These are phyloP conservation scores for Cantharis flavilabris DNA, from an alignment of 2,888 invertebrate genomes.

Conservation along the genomic window DNA sequence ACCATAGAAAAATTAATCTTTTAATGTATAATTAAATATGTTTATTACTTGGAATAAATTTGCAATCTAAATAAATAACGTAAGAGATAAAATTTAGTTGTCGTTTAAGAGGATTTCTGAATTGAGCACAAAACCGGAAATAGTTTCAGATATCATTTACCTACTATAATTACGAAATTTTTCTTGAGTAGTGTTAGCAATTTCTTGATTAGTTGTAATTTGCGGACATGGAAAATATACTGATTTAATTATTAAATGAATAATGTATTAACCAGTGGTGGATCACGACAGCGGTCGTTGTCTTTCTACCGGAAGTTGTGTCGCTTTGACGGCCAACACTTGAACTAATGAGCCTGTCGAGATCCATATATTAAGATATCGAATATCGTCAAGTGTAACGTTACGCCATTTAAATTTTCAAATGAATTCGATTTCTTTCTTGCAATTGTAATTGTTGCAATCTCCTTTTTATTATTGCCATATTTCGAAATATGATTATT, in stretches of 20 bases:
- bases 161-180: constrained; percentile 9
- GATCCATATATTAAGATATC: constrained; percentile 45
- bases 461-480: not conserved
- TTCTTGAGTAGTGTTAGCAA: constrained; percentile 13
- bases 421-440: constrained; percentile 31
- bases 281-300: constrained; percentile 45
- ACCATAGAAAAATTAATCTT: not conserved
- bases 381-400: constrained; percentile 42
- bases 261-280: constrained; percentile 39
- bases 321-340: constrained; percentile 47
- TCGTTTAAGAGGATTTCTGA: not conserved
- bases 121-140: constrained; percentile 14
- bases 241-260: constrained; percentile 43
- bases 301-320: constrained; percentile 46
- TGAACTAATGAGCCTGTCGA: constrained; percentile 46
- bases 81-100: not conserved
- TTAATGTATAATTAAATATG: constrained; percentile 4
- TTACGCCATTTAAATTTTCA: constrained; percentile 37
- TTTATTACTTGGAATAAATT: not conserved
- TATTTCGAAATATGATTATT: not conserved
- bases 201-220: constrained; percentile 21
- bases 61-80: constrained; percentile 1
- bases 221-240: constrained; percentile 34
- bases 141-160: constrained; percentile 1
- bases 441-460: constrained; percentile 19